Conservation (phyloP, 2,797 vertebrate species). For the Poecile montanus region DNA sequence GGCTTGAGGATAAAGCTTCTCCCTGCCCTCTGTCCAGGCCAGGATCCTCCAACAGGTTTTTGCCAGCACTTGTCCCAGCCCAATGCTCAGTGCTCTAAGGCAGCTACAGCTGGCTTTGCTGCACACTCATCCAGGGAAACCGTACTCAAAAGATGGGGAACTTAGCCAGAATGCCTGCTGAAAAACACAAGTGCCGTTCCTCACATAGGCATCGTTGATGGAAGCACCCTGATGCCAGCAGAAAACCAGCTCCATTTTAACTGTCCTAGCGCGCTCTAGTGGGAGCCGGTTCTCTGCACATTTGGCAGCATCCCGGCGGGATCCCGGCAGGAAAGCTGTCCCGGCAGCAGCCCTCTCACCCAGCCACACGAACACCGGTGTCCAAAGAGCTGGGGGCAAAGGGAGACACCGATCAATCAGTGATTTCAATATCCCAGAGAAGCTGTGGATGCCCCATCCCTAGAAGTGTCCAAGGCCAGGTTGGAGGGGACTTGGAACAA, state of each 20-base stretch:
- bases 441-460: neutral
- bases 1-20: neutral
- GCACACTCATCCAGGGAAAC: neutral
- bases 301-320: neutral
- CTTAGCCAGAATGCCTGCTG: neutral
- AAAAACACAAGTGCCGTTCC: neutral
- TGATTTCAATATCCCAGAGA: neutral
- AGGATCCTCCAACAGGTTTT: neutral
- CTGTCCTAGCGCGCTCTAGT: slow-evolving; percentile 56
- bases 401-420: neutral
- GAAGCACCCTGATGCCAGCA: neutral
- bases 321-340: too few species aligned
- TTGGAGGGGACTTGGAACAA: accelerated
- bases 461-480: neutral
- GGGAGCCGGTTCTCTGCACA: neutral
- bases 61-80: neutral
- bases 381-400: too few species aligned
- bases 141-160: neutral
- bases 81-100: neutral
- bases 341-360: neutral
- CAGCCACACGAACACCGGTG: too few species aligned
- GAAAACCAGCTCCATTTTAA: neutral
- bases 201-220: neutral
- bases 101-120: neutral
- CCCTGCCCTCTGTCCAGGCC: neutral